Conservation (phyloP, 2,888 invertebrate species). For the Protodeltote pygarga region DNA sequence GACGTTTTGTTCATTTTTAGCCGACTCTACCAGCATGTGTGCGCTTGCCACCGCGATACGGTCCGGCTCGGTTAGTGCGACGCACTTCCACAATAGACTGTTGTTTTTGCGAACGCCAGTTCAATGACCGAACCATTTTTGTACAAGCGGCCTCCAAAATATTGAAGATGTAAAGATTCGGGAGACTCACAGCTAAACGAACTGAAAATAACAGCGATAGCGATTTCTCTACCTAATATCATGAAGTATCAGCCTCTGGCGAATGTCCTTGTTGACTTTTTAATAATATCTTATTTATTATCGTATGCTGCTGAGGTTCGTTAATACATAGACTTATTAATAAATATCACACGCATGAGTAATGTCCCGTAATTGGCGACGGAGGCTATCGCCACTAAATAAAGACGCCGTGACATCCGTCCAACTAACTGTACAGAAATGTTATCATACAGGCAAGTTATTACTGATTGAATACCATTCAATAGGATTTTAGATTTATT, state of each 20-base stretch:
- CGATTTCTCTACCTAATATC: too few species aligned
- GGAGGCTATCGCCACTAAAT: slow-evolving; percentile 77
- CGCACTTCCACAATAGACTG: slow-evolving; percentile 74
- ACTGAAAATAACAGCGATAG: slow-evolving; percentile 5
- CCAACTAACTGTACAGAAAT: slow-evolving; percentile 67
- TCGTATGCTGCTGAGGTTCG: slow-evolving; percentile 26
- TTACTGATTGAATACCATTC: slow-evolving; percentile 24
- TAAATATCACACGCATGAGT: slow-evolving; percentile 79
- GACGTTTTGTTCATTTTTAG: slow-evolving; percentile 8
- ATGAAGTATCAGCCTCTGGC: too few species aligned
- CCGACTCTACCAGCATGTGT: slow-evolving; percentile 37
- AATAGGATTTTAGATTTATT: slow-evolving; percentile 22
- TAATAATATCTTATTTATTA: neutral
- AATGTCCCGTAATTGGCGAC: slow-evolving; percentile 81
- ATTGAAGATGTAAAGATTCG: slow-evolving; percentile 47
- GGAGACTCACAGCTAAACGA: slow-evolving; percentile 22
- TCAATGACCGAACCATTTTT: slow-evolving; percentile 75
- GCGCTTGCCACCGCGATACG: slow-evolving; percentile 49
- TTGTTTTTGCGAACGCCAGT: slow-evolving; percentile 69
- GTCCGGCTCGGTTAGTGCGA: slow-evolving; percentile 57
- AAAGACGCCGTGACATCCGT: slow-evolving; percentile 83
- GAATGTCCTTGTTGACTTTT: too few species aligned
- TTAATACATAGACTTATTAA: slow-evolving; percentile 63
- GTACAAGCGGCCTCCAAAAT: slow-evolving; percentile 65
- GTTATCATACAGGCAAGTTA: slow-evolving; percentile 54